Base-by-base conservation (phyloP, 2,797 vertebrate species). In the Galagoides demidoff region DNA sequence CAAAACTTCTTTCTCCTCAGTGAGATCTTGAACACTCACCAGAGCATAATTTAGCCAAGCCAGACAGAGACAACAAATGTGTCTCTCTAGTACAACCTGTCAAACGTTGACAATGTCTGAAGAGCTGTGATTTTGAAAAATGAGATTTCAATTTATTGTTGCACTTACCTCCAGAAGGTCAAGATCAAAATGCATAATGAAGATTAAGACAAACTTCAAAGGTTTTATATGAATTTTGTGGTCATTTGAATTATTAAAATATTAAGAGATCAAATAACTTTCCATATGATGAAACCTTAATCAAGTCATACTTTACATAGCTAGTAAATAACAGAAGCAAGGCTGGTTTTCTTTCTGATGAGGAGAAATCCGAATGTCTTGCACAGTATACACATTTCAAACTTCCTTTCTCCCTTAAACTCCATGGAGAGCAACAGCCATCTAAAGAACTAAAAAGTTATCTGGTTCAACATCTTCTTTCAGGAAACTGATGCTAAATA, bases 251-350 rank as follows among this genome's bases (percentile, higher is more conserved):
- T 84, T 89, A 64, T 85, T 88, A 64, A 88, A 77, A 49, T 29
- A 81, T 13, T 79, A 95, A 92, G 52, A 73, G 77, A 64, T 2
- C n/a, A 90, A 83, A 64, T 77, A 90, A 85, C 49, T 61, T 90
- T 34, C 10, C 4, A 34, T 25, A 55, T 45, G 85, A 71, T 8
- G 55, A 74, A 85, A 70, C 5, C 6, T 95, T 76, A 84, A 79
- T 79, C 81, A 79, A 45, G 16, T 85, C 12, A 61, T 76, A 85
- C 3, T 74, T 92, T 73, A 61, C 25, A 45, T 90, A 87, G 87
- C 64, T 34, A 89, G n/a, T n/a, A 71, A 83, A 55, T 34, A 70
- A 29, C 17, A 71, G 39, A 90, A 91, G 64, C 39, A 61, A 87
- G 55, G 12, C 23, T 81, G 74, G 79, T 70, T 64, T 87, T 64